phyloP scores from a whole-genome alignment of 1,140 invertebrate species.

The Nephila pilipes region DNA sequence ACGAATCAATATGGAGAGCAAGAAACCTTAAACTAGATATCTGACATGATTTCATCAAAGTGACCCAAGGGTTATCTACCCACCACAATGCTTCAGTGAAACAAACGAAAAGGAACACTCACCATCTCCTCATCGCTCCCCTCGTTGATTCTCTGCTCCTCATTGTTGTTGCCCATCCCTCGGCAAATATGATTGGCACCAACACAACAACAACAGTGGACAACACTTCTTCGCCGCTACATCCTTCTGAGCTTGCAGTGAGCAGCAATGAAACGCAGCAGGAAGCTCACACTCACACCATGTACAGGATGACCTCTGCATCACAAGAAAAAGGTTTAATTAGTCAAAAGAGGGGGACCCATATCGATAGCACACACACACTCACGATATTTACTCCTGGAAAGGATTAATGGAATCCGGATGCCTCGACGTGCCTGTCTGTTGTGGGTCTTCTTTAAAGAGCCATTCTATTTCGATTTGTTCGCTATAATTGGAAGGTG shows the following conservation, averaged over 20 bases:
- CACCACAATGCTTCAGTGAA: background rate
- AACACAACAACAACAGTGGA: slow-evolving; percentile 7
- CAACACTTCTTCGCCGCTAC: slow-evolving; percentile 4
- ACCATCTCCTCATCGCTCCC: slow-evolving; percentile 62
- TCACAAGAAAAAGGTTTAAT: slow-evolving; percentile 18
- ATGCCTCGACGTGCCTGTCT: background rate
- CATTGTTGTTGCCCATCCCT: slow-evolving; percentile 19
- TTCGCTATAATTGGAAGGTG: background rate
- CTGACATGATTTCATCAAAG: too few species aligned
- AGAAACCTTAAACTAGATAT: too few species aligned
- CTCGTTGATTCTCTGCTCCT: slow-evolving; percentile 45
- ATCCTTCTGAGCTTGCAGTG: background rate
- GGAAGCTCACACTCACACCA: slow-evolving; percentile 37
- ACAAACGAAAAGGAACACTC: background rate
- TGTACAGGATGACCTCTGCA: slow-evolving; percentile 40
- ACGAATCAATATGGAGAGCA: too few species aligned
- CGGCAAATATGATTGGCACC: background rate
- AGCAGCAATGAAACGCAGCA: slow-evolving; percentile 13
- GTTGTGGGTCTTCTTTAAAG: slow-evolving; percentile 21
- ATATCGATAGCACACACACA: background rate
- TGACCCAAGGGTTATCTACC: too few species aligned
- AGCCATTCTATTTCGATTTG: slow-evolving; percentile 1
- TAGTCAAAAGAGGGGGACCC: background rate
- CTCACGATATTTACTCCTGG: background rate
- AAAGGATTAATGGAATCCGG: background rate